phyloP scores from a whole-genome alignment of 2,113 vertebrate genomes.

The Tricholaema leucomelas region DNA sequence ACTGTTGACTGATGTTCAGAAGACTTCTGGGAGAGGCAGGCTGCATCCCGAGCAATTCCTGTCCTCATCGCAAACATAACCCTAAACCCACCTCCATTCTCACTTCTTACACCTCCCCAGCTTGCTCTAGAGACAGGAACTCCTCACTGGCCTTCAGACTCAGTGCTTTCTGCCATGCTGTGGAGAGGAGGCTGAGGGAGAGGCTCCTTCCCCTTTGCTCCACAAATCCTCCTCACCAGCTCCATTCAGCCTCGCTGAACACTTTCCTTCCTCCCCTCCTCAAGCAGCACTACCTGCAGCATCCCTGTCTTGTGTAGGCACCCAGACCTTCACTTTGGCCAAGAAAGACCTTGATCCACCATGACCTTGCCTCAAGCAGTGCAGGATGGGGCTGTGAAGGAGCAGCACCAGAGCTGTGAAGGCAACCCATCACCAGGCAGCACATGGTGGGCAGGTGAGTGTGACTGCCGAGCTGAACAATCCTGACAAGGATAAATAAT shows the following conservation, averaged over 20 bases:
- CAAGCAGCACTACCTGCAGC: not conserved
- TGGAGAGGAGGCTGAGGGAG: not conserved
- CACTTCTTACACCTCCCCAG: not conserved
- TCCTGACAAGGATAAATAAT: not conserved
- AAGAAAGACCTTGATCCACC: not conserved
- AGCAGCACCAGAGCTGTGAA: too few species aligned
- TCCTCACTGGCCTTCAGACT: not conserved
- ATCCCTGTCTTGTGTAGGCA: not conserved
- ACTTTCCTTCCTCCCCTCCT: not conserved
- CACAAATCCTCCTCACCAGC: not conserved
- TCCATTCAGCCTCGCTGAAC: not conserved
- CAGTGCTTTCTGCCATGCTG: not conserved
- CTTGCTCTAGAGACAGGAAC: not conserved
- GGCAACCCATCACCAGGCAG: too few species aligned
- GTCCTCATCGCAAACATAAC: not conserved
- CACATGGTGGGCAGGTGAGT: not conserved
- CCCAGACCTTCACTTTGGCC: not conserved
- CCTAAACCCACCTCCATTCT: not conserved
- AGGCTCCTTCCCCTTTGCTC: not conserved
- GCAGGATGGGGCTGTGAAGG: not conserved
- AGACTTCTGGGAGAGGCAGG: not conserved
- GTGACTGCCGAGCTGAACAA: not conserved
- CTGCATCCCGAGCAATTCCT: not conserved
- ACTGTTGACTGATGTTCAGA: rapidly evolving
- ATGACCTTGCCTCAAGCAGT: rapidly evolving